Conservation (phyloP, 2,797 vertebrate species). For the Luscinia luscinia region DNA sequence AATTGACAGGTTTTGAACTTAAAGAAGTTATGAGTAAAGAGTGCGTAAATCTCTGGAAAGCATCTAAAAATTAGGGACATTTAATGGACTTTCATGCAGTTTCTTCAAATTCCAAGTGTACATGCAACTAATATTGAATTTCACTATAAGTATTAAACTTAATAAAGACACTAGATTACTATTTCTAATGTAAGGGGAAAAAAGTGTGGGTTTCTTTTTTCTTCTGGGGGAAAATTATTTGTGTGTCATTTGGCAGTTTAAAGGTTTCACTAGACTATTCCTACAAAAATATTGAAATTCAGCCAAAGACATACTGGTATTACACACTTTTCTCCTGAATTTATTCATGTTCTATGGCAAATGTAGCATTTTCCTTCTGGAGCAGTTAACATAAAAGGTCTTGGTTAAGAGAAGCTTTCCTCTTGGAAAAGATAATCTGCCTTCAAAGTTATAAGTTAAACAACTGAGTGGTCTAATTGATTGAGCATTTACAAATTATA, state of each 20-base stretch:
- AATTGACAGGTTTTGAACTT: not conserved
- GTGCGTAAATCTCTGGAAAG: not conserved
- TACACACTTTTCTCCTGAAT: not conserved
- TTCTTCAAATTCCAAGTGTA: not conserved
- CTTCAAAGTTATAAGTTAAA: constrained; percentile 53
- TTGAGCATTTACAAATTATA: constrained; percentile 69
- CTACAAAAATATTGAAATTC: not conserved
- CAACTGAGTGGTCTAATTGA: constrained; percentile 56
- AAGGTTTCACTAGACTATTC: not conserved
- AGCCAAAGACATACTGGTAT: not conserved
- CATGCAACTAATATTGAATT: not conserved
- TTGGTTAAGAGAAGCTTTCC: constrained; percentile 18
- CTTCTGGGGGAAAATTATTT: accelerated
- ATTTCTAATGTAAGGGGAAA: not conserved
- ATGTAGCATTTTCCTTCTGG: constrained; percentile 7
- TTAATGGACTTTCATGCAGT: not conserved
- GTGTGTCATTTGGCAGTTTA: not conserved
- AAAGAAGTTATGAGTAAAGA: not conserved
- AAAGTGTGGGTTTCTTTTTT: not conserved
- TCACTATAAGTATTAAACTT: not conserved
- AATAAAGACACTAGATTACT: not conserved
- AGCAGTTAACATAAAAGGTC: constrained; percentile 23
- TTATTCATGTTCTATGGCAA: not conserved
- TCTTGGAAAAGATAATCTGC: constrained; percentile 49
- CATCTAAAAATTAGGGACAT: not conserved